Evolutionary conservation across 1,140 invertebrate species (phyloP).

Genomic region (Zophobas morio): DNA sequence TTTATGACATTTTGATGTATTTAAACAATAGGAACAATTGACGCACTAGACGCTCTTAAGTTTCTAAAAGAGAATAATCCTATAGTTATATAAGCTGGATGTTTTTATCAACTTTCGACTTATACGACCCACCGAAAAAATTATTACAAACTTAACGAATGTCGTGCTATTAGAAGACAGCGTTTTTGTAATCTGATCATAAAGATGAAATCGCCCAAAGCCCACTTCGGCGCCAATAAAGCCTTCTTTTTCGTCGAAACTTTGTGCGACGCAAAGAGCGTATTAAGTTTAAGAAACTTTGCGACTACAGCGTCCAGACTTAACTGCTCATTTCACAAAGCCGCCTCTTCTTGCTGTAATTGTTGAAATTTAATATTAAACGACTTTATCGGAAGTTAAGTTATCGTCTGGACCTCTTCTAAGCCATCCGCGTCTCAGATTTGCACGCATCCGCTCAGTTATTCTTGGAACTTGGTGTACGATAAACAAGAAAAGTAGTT

Average conservation of each 20-base stretch:
- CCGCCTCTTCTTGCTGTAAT: neutral
- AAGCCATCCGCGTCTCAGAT: neutral
- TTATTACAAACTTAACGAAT: no score
- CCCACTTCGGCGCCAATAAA: neutral
- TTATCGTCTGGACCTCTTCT: neutral
- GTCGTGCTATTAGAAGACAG: no score
- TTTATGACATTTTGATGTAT: no score
- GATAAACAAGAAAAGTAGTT: conserved; percentile 30
- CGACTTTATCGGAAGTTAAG: neutral
- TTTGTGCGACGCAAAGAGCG: neutral
- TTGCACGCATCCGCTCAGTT: conserved; percentile 14
- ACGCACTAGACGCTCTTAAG: no score
- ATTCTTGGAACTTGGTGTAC: conserved; percentile 31
- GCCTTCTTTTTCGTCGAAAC: neutral
- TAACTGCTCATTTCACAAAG: neutral
- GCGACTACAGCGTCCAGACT: neutral
- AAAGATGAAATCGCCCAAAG: neutral
- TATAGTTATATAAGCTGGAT: no score
- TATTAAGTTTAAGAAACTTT: neutral
- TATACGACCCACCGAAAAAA: no score
- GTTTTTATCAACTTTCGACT: no score
- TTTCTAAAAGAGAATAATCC: no score
- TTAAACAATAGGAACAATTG: no score
- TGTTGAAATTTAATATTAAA: conserved; percentile 12
- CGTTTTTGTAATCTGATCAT: no score